Evolutionary conservation across 1,140 invertebrate species (phyloP).

Genomic region (Papilio polyxenes): DNA sequence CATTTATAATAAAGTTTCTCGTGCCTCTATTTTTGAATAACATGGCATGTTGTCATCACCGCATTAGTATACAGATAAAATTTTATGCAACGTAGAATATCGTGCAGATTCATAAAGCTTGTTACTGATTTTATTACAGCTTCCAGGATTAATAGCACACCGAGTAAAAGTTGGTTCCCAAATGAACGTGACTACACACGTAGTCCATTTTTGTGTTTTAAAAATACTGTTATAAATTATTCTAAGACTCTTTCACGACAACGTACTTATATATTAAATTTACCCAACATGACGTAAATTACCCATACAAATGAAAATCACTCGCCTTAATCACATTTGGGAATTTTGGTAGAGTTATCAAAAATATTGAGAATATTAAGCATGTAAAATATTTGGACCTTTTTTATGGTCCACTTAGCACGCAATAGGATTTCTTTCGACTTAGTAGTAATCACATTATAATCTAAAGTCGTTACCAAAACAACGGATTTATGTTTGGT

Average conservation of each 20-base stretch:
- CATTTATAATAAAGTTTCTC: not conserved
- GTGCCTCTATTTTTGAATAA: not conserved
- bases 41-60: conserved; percentile 6
- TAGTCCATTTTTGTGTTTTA: not conserved
- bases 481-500: conserved; percentile 27
- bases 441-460: conserved; percentile 29
- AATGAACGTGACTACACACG: not conserved
- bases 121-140: conserved; percentile 1
- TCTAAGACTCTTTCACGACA: not conserved
- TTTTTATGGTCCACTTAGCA: conserved; percentile 32
- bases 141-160: not conserved
- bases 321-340: not conserved
- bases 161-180: not conserved
- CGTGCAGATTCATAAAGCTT: not conserved
- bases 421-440: conserved; percentile 30
- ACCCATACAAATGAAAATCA: not conserved
- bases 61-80: not conserved
- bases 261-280: not conserved
- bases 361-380: not conserved
- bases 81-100: conserved; percentile 4
- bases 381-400: not conserved
- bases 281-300: not conserved
- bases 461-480: conserved; percentile 28
- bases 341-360: not conserved
- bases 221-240: not conserved